Conservation (phyloP, 2,797 vertebrate genomes). For the Octomys mimax region DNA sequence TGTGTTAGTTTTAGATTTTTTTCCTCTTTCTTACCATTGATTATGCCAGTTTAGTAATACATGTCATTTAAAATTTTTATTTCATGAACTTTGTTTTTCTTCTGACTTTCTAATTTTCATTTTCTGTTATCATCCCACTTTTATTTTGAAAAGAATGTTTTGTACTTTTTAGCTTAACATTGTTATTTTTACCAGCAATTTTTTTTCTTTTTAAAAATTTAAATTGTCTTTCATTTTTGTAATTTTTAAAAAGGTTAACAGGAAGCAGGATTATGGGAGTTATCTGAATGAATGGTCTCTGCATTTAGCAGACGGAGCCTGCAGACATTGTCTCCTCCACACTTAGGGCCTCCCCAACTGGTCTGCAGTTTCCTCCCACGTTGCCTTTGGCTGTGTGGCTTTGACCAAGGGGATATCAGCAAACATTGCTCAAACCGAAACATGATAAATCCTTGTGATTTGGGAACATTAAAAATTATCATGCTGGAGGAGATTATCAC, state of each 20-base stretch:
- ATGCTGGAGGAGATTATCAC: not conserved
- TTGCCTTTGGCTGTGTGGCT: not conserved
- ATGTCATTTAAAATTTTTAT: not conserved
- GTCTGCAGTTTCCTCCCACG: not conserved
- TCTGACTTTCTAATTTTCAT: not conserved
- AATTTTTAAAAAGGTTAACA: not conserved
- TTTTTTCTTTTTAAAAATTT: not conserved
- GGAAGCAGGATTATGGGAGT: not conserved
- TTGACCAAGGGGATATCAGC: not conserved
- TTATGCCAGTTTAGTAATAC: not conserved
- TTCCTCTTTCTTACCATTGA: not conserved
- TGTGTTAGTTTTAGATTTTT: not conserved
- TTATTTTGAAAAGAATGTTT: constrained; percentile 9
- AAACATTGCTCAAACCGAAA: not conserved
- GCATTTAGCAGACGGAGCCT: not conserved
- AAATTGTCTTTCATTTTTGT: not conserved
- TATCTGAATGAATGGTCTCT: not conserved
- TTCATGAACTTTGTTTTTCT: not conserved
- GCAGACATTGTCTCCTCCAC: not conserved
- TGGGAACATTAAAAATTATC: not conserved
- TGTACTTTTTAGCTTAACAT: constrained; percentile 1
- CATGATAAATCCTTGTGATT: not conserved
- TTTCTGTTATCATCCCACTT: constrained; percentile 5
- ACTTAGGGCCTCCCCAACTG: not conserved
- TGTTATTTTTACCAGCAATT: not conserved